Base-by-base conservation (phyloP, 2,888 invertebrate genomes). In the Malachius bipustulatus region DNA sequence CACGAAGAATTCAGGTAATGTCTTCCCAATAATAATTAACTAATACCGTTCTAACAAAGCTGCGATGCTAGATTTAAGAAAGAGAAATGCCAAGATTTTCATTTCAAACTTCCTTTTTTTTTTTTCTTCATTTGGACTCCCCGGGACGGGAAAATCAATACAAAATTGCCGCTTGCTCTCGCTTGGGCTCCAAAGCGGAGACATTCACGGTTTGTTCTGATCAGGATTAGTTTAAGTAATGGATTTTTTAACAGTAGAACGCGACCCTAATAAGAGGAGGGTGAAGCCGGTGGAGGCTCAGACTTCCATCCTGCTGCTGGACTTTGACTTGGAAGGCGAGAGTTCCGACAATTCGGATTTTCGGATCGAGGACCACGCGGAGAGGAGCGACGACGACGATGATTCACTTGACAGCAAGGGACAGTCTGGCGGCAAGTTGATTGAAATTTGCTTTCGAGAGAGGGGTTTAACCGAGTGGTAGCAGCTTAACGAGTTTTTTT, bases 271-370 rank as follows among this genome's bases (percentile, higher is more conserved):
- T 44, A 89, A 87, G 59, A 67, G 87, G 37, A 71, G 76, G 56
- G 83, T 85, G 19, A 89, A 84, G 59, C 85, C 81, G 41, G 82
- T 77, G 38, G 80, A 73, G 54, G 75, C 77, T 4, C 73, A 77
- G 27, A 78, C 82, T 43, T 77, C 82, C 4, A 64, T 87, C 37
- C n/a, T n/a, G n/a, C n/a, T n/a, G n/a, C 63, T 85, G 33, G 82
- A 85, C 59, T 83, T 87, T 51, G 88, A 88, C 65, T 69, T 87
- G 39, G 90, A 82, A 24, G n/a, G n/a, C n/a, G 88, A 88, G 59
- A 90, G 90, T 57, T 89, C 89, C 1, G 90, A 93, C 57, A 93
- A 93, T 62, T 91, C 90, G 40, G 93, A 93, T 64, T 93, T 91
- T 63, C 75, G 90, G 35, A 87, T 88, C 39, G 87, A 87, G 58